These are phyloP conservation scores for Lasioglossum oenotherae DNA, from an alignment of 2,888 invertebrate genomes.

Conservation along the genomic window DNA sequence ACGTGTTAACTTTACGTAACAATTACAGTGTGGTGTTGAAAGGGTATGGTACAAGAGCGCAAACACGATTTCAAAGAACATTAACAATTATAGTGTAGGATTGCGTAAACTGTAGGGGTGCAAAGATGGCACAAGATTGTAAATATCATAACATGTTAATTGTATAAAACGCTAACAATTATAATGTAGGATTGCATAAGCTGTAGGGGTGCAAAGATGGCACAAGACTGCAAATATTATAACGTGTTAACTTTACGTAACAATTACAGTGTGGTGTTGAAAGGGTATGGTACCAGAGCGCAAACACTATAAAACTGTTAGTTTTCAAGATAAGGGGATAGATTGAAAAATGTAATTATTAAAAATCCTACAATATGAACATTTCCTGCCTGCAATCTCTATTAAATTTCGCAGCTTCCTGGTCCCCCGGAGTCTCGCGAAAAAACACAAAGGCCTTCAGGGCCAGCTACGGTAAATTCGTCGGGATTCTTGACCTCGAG, in stretches of 20 bases:
- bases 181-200: too few species aligned
- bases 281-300: neutral
- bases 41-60: too few species aligned
- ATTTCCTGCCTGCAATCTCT: neutral
- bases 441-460: neutral
- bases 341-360: neutral
- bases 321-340: neutral
- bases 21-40: too few species aligned
- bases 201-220: neutral
- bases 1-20: too few species aligned
- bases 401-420: neutral
- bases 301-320: neutral
- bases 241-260: neutral
- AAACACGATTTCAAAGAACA: too few species aligned
- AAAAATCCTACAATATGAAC: neutral
- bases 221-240: neutral
- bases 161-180: neutral
- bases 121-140: neutral
- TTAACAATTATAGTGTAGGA: too few species aligned
- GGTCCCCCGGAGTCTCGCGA: neutral
- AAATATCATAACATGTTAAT: neutral
- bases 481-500: neutral
- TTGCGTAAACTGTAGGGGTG: too few species aligned
- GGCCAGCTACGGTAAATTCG: neutral
- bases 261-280: neutral